Percentiles rank a stretch among this genome's conserved stretches.
phyloP scores from a whole-genome alignment of 2,888 invertebrate species.

The Caenorhabditis drosophilae region DNA sequence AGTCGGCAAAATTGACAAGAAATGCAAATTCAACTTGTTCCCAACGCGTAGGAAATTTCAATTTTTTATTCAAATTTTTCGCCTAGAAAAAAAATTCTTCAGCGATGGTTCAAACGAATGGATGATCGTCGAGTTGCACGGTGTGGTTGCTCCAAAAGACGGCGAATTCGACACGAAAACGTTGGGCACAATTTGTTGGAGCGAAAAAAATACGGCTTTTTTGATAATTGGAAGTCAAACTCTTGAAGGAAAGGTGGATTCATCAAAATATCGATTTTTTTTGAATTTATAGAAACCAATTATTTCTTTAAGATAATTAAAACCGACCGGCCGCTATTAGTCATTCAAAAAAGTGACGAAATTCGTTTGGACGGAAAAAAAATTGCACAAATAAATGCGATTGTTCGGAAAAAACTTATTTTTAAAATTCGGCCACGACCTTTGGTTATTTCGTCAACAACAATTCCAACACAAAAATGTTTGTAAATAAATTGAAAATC shows the following conservation, averaged over 20 bases:
- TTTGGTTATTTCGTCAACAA: constrained; percentile 29
- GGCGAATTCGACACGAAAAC: constrained; percentile 22
- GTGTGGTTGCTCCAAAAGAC: constrained; percentile 28
- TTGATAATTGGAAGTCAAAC: constrained; percentile 55
- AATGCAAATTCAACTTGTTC: constrained; percentile 23
- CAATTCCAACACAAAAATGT: neutral
- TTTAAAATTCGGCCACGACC: constrained; percentile 55
- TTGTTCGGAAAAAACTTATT: constrained; percentile 40
- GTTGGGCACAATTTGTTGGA: constrained; percentile 52
- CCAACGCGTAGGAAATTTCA: constrained; percentile 11
- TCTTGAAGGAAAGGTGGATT: constrained; percentile 52
- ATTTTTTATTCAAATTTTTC: neutral
- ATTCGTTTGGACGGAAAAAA: constrained; percentile 10
- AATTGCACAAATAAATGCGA: constrained; percentile 31
- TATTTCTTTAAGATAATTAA: constrained; percentile 47
- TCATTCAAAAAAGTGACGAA: constrained; percentile 21
- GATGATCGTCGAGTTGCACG: constrained; percentile 58
- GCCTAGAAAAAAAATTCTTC: neutral
- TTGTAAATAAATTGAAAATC: neutral
- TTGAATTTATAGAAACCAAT: too few relatives aligned
- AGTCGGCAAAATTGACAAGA: neutral
- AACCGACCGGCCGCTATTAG: constrained; percentile 45
- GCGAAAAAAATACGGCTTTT: constrained; percentile 42
- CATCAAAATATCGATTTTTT: constrained; percentile 7
- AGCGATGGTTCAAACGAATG: constrained; percentile 52